phyloP scores from a whole-genome alignment of 2,113 vertebrate species.

The Apteryx owenii region DNA sequence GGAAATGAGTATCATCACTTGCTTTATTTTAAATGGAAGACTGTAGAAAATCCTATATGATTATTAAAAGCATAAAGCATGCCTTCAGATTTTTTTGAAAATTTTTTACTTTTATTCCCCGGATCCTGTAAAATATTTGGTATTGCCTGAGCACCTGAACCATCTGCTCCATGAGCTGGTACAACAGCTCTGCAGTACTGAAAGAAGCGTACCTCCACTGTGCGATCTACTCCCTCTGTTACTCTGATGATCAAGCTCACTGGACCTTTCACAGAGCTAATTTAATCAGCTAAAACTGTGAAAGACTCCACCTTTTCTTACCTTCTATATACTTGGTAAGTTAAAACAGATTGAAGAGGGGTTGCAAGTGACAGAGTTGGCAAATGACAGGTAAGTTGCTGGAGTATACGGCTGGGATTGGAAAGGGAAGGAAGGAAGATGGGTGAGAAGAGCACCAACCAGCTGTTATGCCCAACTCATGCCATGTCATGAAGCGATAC shows the following conservation, averaged over 20 bases:
- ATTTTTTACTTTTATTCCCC: neutral
- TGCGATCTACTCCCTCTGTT: neutral
- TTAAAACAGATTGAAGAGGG: neutral
- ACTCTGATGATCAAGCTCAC: neutral
- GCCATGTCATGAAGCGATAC: neutral
- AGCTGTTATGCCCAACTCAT: neutral
- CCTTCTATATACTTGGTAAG: neutral
- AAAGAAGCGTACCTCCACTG: neutral
- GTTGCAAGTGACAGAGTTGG: neutral
- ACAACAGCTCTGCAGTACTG: neutral
- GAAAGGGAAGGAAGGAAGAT: neutral
- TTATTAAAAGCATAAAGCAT: neutral
- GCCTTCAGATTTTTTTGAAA: neutral
- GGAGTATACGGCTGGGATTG: neutral
- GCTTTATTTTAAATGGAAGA: neutral
- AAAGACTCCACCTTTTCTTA: neutral
- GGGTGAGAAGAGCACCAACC: neutral
- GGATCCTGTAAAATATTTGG: neutral
- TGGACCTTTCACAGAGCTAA: neutral
- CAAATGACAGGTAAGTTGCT: neutral
- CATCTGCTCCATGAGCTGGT: neutral
- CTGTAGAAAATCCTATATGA: neutral
- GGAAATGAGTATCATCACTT: neutral
- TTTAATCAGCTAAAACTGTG: neutral
- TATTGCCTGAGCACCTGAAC: neutral